Conservation (phyloP, 2,888 invertebrate species). For the Agrochola lota region DNA sequence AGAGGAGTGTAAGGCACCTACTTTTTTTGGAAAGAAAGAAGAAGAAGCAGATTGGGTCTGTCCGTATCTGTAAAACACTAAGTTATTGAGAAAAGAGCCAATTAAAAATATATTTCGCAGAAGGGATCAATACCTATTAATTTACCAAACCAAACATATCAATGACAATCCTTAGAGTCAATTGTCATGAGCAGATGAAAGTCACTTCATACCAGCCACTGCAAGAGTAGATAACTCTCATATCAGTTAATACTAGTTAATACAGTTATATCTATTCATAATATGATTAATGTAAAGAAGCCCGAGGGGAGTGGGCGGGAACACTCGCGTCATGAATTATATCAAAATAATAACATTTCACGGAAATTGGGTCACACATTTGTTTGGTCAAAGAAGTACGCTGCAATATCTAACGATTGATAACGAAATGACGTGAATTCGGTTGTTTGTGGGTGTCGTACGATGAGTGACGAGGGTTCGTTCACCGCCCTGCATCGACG, state of each 20-base stretch:
- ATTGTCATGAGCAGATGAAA: background rate
- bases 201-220: background rate
- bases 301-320: conserved; percentile 5
- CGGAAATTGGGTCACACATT: conserved; percentile 57
- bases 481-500: conserved; percentile 69
- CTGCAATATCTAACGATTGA: conserved; percentile 51
- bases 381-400: conserved; percentile 54
- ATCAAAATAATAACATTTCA: conserved; percentile 48
- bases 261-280: background rate
- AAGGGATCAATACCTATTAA: background rate
- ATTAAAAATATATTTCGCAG: background rate
- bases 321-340: conserved; percentile 25
- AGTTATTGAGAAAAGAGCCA: background rate
- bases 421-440: conserved; percentile 60
- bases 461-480: conserved; percentile 71
- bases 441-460: conserved; percentile 64
- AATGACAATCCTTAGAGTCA: background rate
- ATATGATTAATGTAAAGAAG: conserved; percentile 8
- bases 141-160: conserved; percentile 2
- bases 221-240: background rate
- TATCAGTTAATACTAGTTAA: conserved; percentile 20
- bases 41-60: background rate
- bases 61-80: background rate
- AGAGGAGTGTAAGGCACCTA: background rate
- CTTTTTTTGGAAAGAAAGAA: background rate